phyloP scores from a whole-genome alignment of 2,888 invertebrate species.

The Brachypalpus laphriformis region DNA sequence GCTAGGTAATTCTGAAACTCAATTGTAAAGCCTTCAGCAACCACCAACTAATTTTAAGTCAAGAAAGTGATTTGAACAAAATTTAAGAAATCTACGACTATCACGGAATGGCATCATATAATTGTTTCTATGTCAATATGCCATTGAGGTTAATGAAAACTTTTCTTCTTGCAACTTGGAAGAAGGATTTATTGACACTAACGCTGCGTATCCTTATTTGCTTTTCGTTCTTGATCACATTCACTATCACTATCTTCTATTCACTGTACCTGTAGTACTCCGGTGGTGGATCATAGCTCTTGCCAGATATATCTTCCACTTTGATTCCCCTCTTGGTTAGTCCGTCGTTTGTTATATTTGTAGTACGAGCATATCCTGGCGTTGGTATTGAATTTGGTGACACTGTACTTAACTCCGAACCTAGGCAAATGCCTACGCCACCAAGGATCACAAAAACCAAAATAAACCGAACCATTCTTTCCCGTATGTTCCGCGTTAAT shows the following conservation, averaged over 20 bases:
- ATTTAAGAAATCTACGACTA: too few relatives aligned
- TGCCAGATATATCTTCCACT: slow-evolving; percentile 75
- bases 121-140: too few relatives aligned
- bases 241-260: slow-evolving; percentile 18
- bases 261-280: slow-evolving; percentile 79
- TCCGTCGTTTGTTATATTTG: slow-evolving; percentile 62
- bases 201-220: too few relatives aligned
- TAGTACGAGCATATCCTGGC: slow-evolving; percentile 35
- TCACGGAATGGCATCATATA: too few relatives aligned
- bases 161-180: too few relatives aligned
- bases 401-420: slow-evolving; percentile 26
- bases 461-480: slow-evolving; percentile 40
- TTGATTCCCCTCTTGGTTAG: slow-evolving; percentile 75
- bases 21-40: too few relatives aligned
- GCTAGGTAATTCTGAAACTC: too few relatives aligned
- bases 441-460: slow-evolving; percentile 33
- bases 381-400: slow-evolving; percentile 31
- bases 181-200: too few relatives aligned
- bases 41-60: too few relatives aligned
- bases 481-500: slow-evolving; percentile 30
- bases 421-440: slow-evolving; percentile 6
- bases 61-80: too few relatives aligned
- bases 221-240: too few relatives aligned
- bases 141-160: too few relatives aligned
- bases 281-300: slow-evolving; percentile 80